Base-by-base conservation (phyloP, 1,140 invertebrate genomes). In the Drosophila ambigua region DNA sequence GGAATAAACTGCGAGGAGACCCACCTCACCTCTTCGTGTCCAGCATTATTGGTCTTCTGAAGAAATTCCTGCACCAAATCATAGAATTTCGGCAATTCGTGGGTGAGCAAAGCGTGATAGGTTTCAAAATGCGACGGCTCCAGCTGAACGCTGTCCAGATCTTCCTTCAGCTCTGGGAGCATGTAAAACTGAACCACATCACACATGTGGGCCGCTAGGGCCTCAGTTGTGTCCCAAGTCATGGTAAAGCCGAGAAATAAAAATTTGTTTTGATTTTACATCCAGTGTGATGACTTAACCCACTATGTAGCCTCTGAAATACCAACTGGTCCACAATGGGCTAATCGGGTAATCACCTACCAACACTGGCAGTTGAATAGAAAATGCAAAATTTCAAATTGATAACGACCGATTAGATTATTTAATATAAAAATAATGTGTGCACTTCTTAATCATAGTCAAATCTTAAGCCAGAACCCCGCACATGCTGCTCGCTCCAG, bases 401-500 rank as follows among this genome's bases (percentile, higher is more conserved):
- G 23, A 35, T 1, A 49, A 49, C 24, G 16, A 48, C 0, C 0
- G 6, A 8, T 15, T 39, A 9, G 2, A 35, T 4, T 23, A n/a
- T 4, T 20, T 8, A 48, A 23, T 23, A 39, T 35, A 50, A 7
- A 4, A 55, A 31, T 55, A 35, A 4, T 48, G 20, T 23, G 20
- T n/a, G 11, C 7, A 23, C 31, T n/a, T 23, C 13, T 26, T 35
- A 78, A 54, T 91, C 88, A 26, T 91, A 94, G 57, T 95, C 93
- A 66, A 96, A 96, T 49, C 77, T 92, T 2, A 96, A 90, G 2
- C 93, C 95, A 5, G 94, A 95, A 5, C 94, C 95, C 41, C 93
- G 92, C 4, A 95, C 91, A 91, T 97, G 94, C 63, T 94, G 91
- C 45, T 95, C 93, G 1, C 94, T 95, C 96, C 96, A 97, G 28